Evolutionary conservation across 2,113 vertebrate species (phyloP), one percentile per base, ranked within the genome.

Genomic region (Misgurnus anguillicaudatus): DNA sequence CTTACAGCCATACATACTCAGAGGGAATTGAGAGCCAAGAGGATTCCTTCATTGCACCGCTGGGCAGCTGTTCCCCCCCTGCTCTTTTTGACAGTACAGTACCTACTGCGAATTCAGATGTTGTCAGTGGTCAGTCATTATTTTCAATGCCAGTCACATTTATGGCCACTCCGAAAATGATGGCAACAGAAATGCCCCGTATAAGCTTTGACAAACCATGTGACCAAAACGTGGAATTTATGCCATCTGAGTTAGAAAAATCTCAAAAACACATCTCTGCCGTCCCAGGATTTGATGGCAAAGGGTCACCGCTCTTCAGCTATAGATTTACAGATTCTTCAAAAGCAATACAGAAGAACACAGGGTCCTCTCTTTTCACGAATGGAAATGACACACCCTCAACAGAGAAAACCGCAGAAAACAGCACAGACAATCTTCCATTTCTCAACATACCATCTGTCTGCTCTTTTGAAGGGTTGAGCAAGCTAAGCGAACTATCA

Each of bases 1-100:
- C 94, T 0, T 97, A 96, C 84, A 92, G 91, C 80, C 93, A 93
- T 53, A 93, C 95, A 24, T 94, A 94, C 5, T 93, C 94, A 70
- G 95, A 95, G 73, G 89, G 74, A 4, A 65, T 85, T 38, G 94
- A 89, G 48, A 75, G 83, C 62, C 89, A 65, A 19, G 89, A 90
- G 38, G 93, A 94, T 76, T 79, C 87, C 48, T 90, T 57, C 0
- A 89, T 90, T 82, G 76, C 87, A 62, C 72, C 88, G 48, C 82
- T 88, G 21, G 87, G 88, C 48, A 91, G 90, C 69, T 92, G 91
- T 73, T 87, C 94, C 41, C 89, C 93, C 7, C 78, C 91, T 0
- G 86, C 94, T 82, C 89, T 91, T 82, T 93, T 94, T 85, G 92
- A 94, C 64, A 92, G 91, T 36, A 88, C 83, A 13, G 90, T 90